Conservation (phyloP, 1,140 invertebrate genomes). For the Mycetomoellerius zeteki region DNA sequence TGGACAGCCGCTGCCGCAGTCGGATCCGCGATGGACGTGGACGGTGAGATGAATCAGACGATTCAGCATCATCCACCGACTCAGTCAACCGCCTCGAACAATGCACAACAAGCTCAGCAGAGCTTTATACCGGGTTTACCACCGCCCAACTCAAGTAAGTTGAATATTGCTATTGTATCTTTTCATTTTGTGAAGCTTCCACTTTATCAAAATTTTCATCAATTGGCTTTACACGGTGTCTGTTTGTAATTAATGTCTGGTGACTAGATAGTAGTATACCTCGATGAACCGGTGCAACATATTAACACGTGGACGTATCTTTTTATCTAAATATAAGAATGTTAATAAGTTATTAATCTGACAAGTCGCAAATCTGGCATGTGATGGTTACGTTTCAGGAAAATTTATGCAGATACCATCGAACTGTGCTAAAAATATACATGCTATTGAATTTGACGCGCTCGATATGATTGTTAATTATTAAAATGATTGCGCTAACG, state of each 20-base stretch:
- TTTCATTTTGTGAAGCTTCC: conserved; percentile 16
- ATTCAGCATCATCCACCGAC: conserved; percentile 94
- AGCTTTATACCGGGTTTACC: conserved; percentile 82
- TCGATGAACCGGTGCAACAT: background rate
- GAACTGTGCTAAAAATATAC: conserved; percentile 47
- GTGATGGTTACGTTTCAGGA: conserved; percentile 17
- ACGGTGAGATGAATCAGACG: conserved; percentile 90
- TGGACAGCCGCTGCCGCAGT: conserved; percentile 81
- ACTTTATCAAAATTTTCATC: conserved; percentile 46
- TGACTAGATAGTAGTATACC: conserved; percentile 7
- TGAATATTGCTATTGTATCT: background rate
- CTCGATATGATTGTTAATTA: conserved; percentile 48
- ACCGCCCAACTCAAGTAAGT: conserved; percentile 82
- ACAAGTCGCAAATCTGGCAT: conserved; percentile 26
- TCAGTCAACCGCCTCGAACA: conserved; percentile 81
- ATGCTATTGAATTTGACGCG: background rate
- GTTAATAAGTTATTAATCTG: conserved; percentile 19
- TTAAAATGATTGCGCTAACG: conserved; percentile 42
- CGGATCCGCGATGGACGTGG: conserved; percentile 91
- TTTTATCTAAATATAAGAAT: conserved; percentile 28
- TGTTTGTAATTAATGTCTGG: conserved; percentile 53
- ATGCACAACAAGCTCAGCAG: conserved; percentile 83
- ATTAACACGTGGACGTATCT: background rate
- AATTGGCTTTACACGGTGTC: conserved; percentile 32
- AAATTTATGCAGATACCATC: conserved; percentile 30